Evolutionary conservation across 2,797 vertebrate species (phyloP), one percentile per base, ranked within the genome.

Genomic region (Picus viridis): DNA sequence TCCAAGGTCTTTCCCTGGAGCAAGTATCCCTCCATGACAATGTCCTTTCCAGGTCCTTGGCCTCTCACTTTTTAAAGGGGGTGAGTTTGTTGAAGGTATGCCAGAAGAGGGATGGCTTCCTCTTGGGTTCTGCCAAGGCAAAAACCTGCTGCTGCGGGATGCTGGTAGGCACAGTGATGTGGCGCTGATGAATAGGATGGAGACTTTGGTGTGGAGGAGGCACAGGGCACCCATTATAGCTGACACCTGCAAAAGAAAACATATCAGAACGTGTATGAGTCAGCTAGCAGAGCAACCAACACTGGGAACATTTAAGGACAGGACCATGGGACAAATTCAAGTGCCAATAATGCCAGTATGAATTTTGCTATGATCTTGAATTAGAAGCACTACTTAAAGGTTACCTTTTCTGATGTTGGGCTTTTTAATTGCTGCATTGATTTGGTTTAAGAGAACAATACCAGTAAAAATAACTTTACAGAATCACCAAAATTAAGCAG

Each of bases 61-160:
- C 16, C 24, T 56, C 57, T 99, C 98, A 99, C 93, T 99, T 99
- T 97, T 97, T 98, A 95, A 99, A 99, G 18, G 99, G 98, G 59
- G 98, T 96, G 18, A 98, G 98, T 84, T 98, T 99, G 78, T 98
- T 98, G 96, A 99, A 98, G 80, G 96, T 99, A 95, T 98, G 98
- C 98, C 99, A 98, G 96, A 99, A 98, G 56, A 99, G 98, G 3
- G 98, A 98, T 3, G 99, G 98, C 95, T 99, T 99, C 92, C 98
- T 96, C 96, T 99, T 99, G 69, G 99, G 99, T 80, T 99, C 99
- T 3, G 98, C 99, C 98, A 99, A 95, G 61, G 98, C 97, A 53
- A 99, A 99, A 62, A 99, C 99, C 94, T 99, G 99, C 96, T 99
- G 99, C 97, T 99, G 98, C 0, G 99, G 99, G 95, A 99, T 78